Conservation (phyloP, 2,888 invertebrate genomes). For the Gymnocheta viridis region DNA sequence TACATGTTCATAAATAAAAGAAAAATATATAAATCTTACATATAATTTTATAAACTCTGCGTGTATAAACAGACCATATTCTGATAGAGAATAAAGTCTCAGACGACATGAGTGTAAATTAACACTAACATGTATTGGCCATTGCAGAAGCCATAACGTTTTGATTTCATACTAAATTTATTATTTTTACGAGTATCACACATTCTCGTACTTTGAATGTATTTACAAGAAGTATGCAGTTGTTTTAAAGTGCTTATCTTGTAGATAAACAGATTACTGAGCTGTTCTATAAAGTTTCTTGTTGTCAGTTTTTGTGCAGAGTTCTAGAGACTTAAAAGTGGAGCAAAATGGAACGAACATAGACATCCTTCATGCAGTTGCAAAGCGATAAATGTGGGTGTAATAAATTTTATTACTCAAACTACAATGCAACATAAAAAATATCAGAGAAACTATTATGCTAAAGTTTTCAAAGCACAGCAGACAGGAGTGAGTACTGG, state of each 20-base stretch:
- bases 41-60: neutral
- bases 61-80: neutral
- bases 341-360: neutral
- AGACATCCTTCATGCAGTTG: slow-evolving; percentile 20
- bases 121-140: slow-evolving; percentile 23
- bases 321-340: slow-evolving; percentile 21
- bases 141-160: slow-evolving; percentile 63
- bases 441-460: slow-evolving; percentile 8
- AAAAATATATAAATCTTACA: too few relatives aligned
- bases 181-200: slow-evolving; percentile 48
- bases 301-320: slow-evolving; percentile 34
- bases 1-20: too few relatives aligned
- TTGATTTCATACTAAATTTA: slow-evolving; percentile 67
- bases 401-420: slow-evolving; percentile 62
- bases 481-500: neutral
- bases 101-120: neutral
- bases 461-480: slow-evolving; percentile 1
- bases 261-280: slow-evolving; percentile 71
- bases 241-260: slow-evolving; percentile 70
- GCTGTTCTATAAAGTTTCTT: slow-evolving; percentile 46
- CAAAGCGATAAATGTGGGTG: slow-evolving; percentile 53
- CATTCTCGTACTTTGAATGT: neutral
- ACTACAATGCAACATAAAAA: slow-evolving; percentile 24
- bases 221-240: slow-evolving; percentile 9
- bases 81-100: neutral